phyloP scores from a whole-genome alignment of 2,113 vertebrate genomes.

The Ceratotherium simum region DNA sequence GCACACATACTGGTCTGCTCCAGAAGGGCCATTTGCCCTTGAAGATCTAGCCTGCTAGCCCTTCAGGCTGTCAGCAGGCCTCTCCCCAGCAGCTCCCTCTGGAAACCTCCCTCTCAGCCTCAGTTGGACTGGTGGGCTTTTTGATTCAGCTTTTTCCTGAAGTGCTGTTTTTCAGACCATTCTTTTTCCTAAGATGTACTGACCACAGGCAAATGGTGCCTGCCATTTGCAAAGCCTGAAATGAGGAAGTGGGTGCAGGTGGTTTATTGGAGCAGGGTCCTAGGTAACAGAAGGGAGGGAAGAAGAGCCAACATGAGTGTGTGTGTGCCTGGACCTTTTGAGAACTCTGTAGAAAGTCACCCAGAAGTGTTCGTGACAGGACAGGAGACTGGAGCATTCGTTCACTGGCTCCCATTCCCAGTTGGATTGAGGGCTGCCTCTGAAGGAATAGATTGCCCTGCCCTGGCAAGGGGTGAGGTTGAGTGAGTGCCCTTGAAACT shows the following conservation, averaged over 20 bases:
- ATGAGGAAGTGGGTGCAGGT: neutral
- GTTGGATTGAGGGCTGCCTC: neutral
- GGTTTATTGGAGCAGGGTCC: neutral
- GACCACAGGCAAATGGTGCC: neutral
- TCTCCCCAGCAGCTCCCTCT: neutral
- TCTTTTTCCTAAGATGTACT: neutral
- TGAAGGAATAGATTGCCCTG: no score
- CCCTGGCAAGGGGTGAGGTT: accelerated
- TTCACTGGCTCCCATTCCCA: neutral
- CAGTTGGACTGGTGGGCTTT: neutral
- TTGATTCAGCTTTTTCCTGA: neutral
- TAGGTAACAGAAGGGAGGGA: neutral
- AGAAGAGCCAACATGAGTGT: neutral
- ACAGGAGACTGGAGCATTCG: neutral
- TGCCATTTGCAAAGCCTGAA: neutral
- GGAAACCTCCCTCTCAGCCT: neutral
- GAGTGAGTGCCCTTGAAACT: no score
- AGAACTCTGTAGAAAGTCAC: neutral
- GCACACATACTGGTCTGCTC: neutral
- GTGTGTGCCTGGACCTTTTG: neutral
- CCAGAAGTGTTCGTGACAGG: neutral
- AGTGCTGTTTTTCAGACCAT: neutral
- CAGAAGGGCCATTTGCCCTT: neutral
- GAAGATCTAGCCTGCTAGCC: neutral
- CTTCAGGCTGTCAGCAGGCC: neutral